These are phyloP conservation scores for Bettongia penicillata DNA, from an alignment of 2,113 vertebrate species.

Conservation along the genomic window DNA sequence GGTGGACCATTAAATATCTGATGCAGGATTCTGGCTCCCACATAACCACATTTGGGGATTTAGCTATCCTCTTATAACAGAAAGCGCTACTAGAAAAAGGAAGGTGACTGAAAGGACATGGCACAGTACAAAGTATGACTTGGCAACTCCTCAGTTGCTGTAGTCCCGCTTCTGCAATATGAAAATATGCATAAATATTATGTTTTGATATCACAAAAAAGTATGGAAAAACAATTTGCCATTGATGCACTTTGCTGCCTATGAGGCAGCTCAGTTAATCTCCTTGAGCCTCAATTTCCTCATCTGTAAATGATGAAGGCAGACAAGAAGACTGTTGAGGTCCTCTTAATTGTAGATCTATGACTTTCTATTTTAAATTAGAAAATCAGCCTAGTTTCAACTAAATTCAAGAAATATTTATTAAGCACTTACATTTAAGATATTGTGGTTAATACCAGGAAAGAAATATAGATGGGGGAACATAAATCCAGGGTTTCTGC, in stretches of 20 bases:
- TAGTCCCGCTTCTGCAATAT: background rate
- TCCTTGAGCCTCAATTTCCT: background rate
- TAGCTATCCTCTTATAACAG: constrained; percentile 5
- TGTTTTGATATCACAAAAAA: background rate
- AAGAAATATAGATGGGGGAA: background rate
- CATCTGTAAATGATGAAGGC: background rate
- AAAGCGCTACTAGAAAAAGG: constrained; percentile 23
- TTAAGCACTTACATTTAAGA: background rate
- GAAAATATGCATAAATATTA: constrained; percentile 1
- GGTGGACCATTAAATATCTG: constrained; percentile 69
- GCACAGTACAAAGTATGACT: background rate
- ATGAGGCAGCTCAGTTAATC: background rate
- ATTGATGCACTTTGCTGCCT: background rate
- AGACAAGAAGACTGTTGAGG: background rate
- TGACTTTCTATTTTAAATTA: background rate
- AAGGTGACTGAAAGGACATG: constrained; percentile 27
- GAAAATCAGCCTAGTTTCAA: background rate
- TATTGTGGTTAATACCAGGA: background rate
- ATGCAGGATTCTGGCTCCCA: constrained; percentile 50
- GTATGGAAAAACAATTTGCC: background rate
- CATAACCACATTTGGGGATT: constrained; percentile 35
- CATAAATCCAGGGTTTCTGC: background rate
- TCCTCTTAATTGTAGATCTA: background rate
- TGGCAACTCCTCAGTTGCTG: background rate
- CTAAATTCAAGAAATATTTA: background rate